Conservation (phyloP, 2,113 vertebrate genomes). For the Aegypius monachus region DNA sequence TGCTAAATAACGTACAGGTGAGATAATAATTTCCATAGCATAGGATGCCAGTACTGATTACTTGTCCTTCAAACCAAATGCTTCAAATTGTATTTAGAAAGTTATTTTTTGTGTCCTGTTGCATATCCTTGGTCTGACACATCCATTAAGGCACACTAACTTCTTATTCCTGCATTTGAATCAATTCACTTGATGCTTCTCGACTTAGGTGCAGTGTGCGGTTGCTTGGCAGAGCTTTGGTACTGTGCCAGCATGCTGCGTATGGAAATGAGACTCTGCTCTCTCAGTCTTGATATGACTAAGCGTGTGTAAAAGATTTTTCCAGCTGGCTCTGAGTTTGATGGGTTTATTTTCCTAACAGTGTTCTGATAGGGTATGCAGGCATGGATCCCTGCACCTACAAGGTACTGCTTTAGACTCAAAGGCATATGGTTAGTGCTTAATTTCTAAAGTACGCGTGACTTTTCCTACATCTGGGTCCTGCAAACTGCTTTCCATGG, state of each 20-base stretch:
- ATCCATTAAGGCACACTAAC: neutral
- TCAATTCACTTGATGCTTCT: neutral
- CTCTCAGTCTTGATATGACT: neutral
- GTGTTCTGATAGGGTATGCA: neutral
- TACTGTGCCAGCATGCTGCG: neutral
- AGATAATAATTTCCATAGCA: neutral
- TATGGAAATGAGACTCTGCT: neutral
- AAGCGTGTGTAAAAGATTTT: neutral
- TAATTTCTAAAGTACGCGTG: neutral
- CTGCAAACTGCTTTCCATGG: accelerated
- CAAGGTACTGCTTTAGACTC: neutral
- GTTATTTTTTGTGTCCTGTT: neutral
- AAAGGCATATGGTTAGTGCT: accelerated
- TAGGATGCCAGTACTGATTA: neutral
- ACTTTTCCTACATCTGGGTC: neutral
- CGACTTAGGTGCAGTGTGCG: accelerated
- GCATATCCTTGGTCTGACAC: neutral
- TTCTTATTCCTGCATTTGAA: neutral
- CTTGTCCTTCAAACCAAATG: neutral
- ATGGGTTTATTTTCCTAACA: neutral
- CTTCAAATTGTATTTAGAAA: neutral
- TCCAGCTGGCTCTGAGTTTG: neutral
- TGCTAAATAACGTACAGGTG: neutral
- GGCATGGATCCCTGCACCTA: neutral
- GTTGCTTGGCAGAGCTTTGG: neutral